These are phyloP conservation scores for Lepus americanus DNA, from an alignment of 2,113 vertebrate genomes.

Conservation along the genomic window DNA sequence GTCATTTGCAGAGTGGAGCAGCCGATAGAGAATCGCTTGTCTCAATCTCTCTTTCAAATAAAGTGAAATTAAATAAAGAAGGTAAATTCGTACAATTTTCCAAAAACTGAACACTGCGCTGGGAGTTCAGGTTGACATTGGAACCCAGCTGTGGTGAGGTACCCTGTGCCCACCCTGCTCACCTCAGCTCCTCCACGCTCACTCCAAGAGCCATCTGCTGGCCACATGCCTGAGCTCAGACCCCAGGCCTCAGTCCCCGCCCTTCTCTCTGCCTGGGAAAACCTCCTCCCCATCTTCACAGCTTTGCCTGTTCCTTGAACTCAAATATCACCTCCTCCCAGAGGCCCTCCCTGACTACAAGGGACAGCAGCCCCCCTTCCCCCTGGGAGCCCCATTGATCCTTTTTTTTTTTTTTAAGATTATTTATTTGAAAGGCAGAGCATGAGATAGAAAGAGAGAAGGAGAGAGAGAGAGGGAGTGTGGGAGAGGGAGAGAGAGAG, in stretches of 20 bases:
- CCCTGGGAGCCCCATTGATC: neutral
- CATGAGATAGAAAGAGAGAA: no score
- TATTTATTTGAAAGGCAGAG: neutral
- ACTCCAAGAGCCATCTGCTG: neutral
- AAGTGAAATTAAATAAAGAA: neutral
- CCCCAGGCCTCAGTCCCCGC: no score
- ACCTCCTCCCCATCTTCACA: neutral
- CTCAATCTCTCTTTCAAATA: neutral
- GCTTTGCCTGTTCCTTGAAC: neutral
- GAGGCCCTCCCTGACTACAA: neutral
- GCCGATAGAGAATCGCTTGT: no score
- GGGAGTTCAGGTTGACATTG: neutral
- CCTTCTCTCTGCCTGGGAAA: neutral
- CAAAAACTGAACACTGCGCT: neutral
- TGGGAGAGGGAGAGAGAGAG: no score
- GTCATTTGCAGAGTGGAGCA: no score
- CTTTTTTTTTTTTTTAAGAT: neutral
- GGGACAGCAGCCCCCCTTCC: neutral
- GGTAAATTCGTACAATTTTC: neutral
- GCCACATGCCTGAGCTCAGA: accelerated
- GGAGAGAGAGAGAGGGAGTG: no score
- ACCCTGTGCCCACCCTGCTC: no score
- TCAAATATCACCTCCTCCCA: neutral
- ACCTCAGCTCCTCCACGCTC: neutral
- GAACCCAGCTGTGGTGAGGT: neutral